Conservation (phyloP, 2,797 vertebrate species). For the Distichodus sexfasciatus region DNA sequence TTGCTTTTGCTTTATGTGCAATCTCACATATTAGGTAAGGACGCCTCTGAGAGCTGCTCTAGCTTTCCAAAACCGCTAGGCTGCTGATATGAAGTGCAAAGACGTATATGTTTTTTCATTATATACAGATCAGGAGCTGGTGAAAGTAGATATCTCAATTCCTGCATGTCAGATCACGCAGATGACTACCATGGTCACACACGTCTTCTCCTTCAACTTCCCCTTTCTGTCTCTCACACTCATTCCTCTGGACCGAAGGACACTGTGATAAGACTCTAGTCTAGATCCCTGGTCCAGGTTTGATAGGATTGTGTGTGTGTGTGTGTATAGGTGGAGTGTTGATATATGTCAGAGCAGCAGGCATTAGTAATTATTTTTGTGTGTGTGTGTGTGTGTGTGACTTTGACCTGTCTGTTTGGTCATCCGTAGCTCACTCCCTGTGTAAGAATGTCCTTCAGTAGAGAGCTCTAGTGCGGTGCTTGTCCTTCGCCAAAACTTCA, state of each 20-base stretch:
- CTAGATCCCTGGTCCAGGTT: conserved; percentile 9
- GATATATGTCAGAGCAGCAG: not conserved
- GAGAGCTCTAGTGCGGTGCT: not conserved
- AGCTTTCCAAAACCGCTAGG: too few species aligned
- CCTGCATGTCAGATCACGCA: not conserved
- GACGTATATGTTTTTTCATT: not conserved
- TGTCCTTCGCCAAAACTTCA: conserved; percentile 13
- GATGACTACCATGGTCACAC: not conserved
- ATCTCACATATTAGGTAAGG: too few species aligned
- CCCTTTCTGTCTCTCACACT: conserved; percentile 6
- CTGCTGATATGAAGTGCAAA: too few species aligned
- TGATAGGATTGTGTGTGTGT: not conserved
- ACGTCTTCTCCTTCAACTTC: conserved; percentile 11
- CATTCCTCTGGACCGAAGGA: conserved; percentile 27
- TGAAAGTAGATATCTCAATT: not conserved
- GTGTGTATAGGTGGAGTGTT: not conserved
- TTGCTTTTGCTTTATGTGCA: too few species aligned
- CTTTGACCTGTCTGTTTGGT: conserved; percentile 28
- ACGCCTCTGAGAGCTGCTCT: too few species aligned
- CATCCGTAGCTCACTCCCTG: not conserved
- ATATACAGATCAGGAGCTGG: conserved; percentile 6
- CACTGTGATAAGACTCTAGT: conserved; percentile 27
- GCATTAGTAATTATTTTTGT: not conserved
- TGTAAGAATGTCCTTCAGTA: conserved; percentile 5
- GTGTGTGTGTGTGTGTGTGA: conserved; percentile 4